phyloP scores from a whole-genome alignment of 2,113 vertebrate genomes.

The Noturus placidus region DNA sequence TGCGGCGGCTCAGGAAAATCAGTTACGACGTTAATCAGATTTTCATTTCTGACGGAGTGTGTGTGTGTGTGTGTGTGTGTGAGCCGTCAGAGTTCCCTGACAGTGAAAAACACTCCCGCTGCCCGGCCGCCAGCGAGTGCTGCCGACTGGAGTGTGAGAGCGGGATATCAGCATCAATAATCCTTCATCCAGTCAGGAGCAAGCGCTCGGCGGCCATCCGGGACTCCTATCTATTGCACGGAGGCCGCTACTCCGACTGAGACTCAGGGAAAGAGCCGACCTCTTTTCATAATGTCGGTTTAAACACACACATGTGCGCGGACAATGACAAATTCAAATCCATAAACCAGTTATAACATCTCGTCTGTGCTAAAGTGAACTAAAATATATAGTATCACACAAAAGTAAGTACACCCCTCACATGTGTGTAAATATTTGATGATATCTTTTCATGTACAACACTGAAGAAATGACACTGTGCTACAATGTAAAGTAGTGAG shows the following conservation, averaged over 20 bases:
- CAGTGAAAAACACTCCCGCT: slow-evolving; percentile 71
- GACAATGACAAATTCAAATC: neutral
- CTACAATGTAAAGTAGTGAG: no score
- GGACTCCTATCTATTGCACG: slow-evolving; percentile 66
- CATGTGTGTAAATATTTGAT: no score
- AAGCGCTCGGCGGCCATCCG: slow-evolving; percentile 61
- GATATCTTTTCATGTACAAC: no score
- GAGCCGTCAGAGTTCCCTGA: slow-evolving; percentile 63
- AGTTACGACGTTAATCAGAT: slow-evolving; percentile 71
- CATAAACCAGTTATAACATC: neutral
- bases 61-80: slow-evolving; percentile 11
- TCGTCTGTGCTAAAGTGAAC: neutral
- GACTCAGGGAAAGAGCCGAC: slow-evolving; percentile 6
- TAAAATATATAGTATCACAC: neutral
- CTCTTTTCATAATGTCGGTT: neutral
- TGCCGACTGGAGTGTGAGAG: slow-evolving; percentile 57
- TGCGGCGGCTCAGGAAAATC: slow-evolving; percentile 63
- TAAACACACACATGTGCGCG: neutral
- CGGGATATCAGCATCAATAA: slow-evolving; percentile 78
- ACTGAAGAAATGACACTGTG: no score
- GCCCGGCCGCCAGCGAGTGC: slow-evolving; percentile 50
- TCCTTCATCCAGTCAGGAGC: slow-evolving; percentile 73
- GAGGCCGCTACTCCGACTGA: slow-evolving; percentile 62
- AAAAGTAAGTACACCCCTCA: no score
- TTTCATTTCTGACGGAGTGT: slow-evolving; percentile 57